phyloP scores from a whole-genome alignment of 2,797 vertebrate species.

The Podarcis siculus region DNA sequence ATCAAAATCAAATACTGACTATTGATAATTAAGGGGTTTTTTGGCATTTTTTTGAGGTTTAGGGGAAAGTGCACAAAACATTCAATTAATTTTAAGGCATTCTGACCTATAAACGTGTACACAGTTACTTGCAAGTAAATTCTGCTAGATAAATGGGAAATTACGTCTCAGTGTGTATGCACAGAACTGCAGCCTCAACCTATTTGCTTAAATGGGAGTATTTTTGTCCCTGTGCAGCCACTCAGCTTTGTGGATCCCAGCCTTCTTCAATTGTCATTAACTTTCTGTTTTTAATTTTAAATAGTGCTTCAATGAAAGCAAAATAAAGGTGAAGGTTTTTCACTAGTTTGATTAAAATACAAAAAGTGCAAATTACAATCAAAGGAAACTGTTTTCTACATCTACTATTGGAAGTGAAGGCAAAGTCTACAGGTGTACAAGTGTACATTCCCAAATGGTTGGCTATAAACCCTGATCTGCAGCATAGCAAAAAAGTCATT shows the following conservation, averaged over 20 bases:
- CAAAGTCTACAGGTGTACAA: background rate
- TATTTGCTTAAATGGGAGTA: background rate
- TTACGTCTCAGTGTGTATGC: background rate
- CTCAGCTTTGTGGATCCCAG: no score
- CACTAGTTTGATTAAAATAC: background rate
- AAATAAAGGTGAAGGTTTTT: background rate
- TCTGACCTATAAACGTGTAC: background rate
- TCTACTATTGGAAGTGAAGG: background rate
- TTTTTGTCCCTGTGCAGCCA: background rate
- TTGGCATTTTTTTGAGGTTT: background rate
- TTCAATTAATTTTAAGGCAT: no score
- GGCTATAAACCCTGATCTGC: background rate
- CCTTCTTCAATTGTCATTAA: background rate
- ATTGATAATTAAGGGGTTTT: constrained; percentile 47
- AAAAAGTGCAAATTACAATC: background rate
- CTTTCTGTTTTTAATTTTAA: background rate
- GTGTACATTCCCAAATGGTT: background rate
- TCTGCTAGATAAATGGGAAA: background rate
- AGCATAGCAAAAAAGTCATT: background rate
- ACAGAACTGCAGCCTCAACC: background rate
- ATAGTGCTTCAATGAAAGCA: background rate
- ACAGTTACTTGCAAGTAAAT: background rate
- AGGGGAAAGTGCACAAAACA: background rate
- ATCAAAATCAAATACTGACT: constrained; percentile 36
- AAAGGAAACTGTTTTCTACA: background rate